phyloP scores from a whole-genome alignment of 2,888 invertebrate genomes.

The Amitus sp. region DNA sequence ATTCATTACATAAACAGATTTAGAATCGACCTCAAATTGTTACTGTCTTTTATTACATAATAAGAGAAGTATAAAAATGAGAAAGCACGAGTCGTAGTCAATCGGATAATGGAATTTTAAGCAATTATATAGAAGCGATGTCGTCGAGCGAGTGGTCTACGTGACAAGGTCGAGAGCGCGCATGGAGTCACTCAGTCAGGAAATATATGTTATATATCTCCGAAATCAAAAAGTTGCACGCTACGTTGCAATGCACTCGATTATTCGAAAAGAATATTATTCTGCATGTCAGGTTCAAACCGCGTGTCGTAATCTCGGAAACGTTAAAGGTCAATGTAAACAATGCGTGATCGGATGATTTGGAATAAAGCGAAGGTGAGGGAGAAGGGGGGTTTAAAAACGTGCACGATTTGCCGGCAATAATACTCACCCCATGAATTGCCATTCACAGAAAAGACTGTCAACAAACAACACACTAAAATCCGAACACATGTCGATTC shows the following conservation, averaged over 20 bases:
- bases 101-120: slow-evolving; percentile 12
- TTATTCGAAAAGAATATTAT: slow-evolving; percentile 9
- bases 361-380: no score
- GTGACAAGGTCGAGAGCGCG: slow-evolving; percentile 55
- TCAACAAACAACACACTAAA: slow-evolving; percentile 34
- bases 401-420: slow-evolving; percentile 10
- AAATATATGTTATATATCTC: background rate
- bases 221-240: slow-evolving; percentile 6
- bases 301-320: no score
- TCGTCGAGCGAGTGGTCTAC: slow-evolving; percentile 60
- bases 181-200: slow-evolving; percentile 56
- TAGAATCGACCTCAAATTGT: slow-evolving; percentile 25
- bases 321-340: no score
- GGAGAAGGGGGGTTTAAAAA: no score
- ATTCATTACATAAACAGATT: slow-evolving; percentile 53
- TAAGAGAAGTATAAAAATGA: background rate
- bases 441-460: slow-evolving; percentile 43
- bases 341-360: no score
- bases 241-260: background rate
- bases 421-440: slow-evolving; percentile 58
- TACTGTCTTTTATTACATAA: slow-evolving; percentile 5
- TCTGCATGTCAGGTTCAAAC: no score
- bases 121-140: slow-evolving; percentile 17
- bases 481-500: slow-evolving; percentile 38
- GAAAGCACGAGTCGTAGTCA: background rate